Conservation (phyloP, 1,140 invertebrate species). For the Zaprionus nigranus region DNA sequence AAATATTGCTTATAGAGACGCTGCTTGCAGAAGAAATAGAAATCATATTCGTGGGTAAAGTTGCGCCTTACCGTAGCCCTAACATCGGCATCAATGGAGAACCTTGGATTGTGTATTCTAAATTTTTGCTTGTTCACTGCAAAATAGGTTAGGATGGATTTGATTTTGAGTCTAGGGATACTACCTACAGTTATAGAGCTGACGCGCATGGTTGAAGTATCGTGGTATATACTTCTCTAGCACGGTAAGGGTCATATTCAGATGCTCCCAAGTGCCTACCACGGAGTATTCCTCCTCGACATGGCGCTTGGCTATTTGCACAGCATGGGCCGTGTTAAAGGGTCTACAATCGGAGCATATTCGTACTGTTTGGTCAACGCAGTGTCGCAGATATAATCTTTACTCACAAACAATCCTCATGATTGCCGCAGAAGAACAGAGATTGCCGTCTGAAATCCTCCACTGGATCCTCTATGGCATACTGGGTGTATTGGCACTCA, state of each 20-base stretch:
- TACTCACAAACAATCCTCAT: constrained; percentile 92
- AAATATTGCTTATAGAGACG: constrained; percentile 91
- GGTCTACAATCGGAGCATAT: constrained; percentile 86
- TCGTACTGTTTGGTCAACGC: not conserved
- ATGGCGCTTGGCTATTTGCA: constrained; percentile 92
- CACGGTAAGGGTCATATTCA: constrained; percentile 92
- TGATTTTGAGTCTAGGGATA: not conserved
- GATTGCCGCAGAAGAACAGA: constrained; percentile 95
- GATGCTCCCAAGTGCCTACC: constrained; percentile 93
- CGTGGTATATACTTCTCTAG: constrained; percentile 92
- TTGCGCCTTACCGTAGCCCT: constrained; percentile 93
- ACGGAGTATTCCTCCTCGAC: constrained; percentile 94
- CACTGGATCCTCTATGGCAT: constrained; percentile 91
- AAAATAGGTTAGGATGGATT: constrained; percentile 28
- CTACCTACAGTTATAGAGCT: constrained; percentile 65
- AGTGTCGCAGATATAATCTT: no score
- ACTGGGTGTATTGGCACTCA: constrained; percentile 92
- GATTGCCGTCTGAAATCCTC: constrained; percentile 91
- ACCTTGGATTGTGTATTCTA: constrained; percentile 48
- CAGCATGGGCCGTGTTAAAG: constrained; percentile 91
- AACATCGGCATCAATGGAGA: constrained; percentile 89
- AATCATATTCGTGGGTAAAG: constrained; percentile 95
- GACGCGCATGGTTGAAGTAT: constrained; percentile 91
- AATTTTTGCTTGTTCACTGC: constrained; percentile 58
- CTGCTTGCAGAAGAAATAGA: constrained; percentile 95